phyloP scores from a whole-genome alignment of 2,113 vertebrate genomes.

The Malaclemys terrapin region DNA sequence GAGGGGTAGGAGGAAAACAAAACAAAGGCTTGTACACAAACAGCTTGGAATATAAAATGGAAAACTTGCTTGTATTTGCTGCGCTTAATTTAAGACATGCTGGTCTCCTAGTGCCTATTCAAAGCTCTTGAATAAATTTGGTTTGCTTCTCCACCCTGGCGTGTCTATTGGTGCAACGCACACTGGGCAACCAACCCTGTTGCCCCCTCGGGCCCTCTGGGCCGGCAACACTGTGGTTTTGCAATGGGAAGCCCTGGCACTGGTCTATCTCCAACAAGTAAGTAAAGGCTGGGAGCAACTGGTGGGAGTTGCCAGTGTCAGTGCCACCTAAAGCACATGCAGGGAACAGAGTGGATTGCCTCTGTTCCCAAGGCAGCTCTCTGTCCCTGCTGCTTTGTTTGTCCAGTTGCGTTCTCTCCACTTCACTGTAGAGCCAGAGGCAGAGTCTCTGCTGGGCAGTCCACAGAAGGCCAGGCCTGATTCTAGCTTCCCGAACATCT shows the following conservation, averaged over 20 bases:
- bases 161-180: too few species aligned
- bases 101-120: too few species aligned
- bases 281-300: background rate
- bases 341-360: background rate
- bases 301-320: background rate
- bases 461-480: background rate
- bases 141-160: too few species aligned
- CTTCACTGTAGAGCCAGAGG: background rate
- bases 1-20: too few species aligned
- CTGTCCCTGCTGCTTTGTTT: background rate
- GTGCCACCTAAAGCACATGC: background rate
- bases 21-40: too few species aligned
- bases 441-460: background rate
- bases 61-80: too few species aligned
- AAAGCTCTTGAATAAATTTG: too few species aligned
- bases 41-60: too few species aligned
- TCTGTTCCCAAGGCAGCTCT: background rate
- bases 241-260: background rate
- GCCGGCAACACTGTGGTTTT: background rate
- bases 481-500: background rate
- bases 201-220: too few species aligned
- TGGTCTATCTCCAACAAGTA: background rate
- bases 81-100: too few species aligned
- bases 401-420: background rate
- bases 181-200: too few species aligned